Evolutionary conservation across 2,113 vertebrate genomes (phyloP), one percentile per base, ranked within the genome.

Genomic region (Spermophilus dauricus): DNA sequence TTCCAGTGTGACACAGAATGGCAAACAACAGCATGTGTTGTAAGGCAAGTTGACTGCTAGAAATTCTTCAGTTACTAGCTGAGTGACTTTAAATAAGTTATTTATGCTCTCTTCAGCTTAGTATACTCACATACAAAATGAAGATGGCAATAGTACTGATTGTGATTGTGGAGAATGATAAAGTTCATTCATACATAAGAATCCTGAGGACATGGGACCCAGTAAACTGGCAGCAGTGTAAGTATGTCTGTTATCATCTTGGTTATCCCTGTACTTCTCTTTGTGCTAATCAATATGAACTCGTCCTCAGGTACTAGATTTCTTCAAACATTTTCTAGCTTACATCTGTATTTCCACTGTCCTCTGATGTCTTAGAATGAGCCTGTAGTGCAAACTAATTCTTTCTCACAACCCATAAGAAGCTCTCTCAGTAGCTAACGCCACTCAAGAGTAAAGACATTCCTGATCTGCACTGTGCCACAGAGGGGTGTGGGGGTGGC

Each of bases 221-320:
- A 3, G 20, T 28, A 6, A 53, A 20, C 17, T 11, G 13, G 0
- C 16, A 4, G 34, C 6, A 11, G 3, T 1, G 1, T 18, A 10
- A 77, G 9, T 28, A 32, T 39, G 2, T 39, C 30, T n/a, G 8
- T 85, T n/a, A 3, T 10, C 14, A 14, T 12, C 28, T 39, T 53
- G 32, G 13, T 18, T 63, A 3, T 9, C 2, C 7, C 45, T 14
- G 28, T 11, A 0, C 22, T 58, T 48, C 18, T 89, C 18, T 28
- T 26, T 45, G 26, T 30, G 18, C 32, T 32, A 78, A 78, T 8
- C 1, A 28, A 28, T 75, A 18, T 63, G 73, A 72, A 72, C 61
- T 26, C 0, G 1, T 85, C 91, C 20, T 30, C 9, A 72, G 39
- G 32, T 56, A 69, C 63, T 4, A 11, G 1, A 48, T 93, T 86